Percentiles rank a stretch among this genome's conserved stretches.
These are phyloP conservation scores for Zapus hudsonius DNA, from an alignment of 2,113 vertebrate genomes.

Conservation along the genomic window DNA sequence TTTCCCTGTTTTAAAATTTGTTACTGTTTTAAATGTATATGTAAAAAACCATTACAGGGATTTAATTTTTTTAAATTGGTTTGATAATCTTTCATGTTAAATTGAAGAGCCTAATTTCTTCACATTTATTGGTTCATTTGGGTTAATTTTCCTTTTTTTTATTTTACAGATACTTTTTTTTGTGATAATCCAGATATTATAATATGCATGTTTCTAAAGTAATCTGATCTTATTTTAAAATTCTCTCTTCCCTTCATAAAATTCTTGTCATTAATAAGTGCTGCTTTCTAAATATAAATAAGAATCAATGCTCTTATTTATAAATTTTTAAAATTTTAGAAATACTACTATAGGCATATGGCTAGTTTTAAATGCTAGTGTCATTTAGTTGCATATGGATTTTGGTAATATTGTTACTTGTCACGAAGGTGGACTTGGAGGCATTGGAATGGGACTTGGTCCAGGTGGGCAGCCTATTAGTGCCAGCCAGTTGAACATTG, in stretches of 20 bases:
- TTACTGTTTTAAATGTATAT: background rate
- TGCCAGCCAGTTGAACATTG: conserved; percentile 91
- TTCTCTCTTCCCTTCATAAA: background rate
- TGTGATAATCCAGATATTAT: background rate
- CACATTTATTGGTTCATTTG: conserved; percentile 32
- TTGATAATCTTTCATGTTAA: background rate
- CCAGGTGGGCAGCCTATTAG: conserved; percentile 98
- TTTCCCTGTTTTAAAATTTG: background rate
- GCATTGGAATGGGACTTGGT: conserved; percentile 98
- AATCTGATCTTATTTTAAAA: background rate
- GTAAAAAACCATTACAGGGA: background rate
- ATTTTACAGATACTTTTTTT: conserved; percentile 12
- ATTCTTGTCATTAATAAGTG: background rate
- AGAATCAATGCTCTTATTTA: conserved; percentile 19
- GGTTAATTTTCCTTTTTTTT: conserved; percentile 23
- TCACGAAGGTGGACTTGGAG: conserved; percentile 93
- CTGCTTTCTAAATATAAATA: conserved; percentile 25
- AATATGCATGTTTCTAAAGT: background rate
- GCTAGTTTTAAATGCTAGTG: background rate
- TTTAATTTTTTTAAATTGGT: background rate
- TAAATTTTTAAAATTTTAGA: background rate
- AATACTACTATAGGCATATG: background rate
- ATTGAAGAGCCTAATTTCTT: background rate
- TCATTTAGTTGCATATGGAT: background rate
- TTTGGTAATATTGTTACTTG: conserved; percentile 43